These are phyloP conservation scores for Acronicta leporina DNA, from an alignment of 2,888 invertebrate genomes.

Conservation along the genomic window DNA sequence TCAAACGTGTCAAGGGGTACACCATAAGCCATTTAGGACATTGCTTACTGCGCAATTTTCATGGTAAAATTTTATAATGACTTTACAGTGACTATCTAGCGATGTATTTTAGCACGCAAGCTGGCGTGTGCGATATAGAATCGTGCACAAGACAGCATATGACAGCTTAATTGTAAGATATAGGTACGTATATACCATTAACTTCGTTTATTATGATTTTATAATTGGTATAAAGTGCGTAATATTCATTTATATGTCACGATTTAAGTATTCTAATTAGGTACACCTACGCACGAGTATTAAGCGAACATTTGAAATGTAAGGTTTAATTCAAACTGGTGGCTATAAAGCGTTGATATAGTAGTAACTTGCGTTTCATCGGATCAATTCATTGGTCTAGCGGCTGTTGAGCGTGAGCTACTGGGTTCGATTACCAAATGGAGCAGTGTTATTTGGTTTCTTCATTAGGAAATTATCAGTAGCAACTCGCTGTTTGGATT, in stretches of 20 bases:
- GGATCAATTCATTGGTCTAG: no score
- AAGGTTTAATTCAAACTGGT: no score
- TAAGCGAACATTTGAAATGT: no score
- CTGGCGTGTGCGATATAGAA: conserved; percentile 58
- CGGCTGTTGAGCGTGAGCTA: no score
- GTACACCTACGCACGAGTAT: no score
- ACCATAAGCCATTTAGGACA: conserved; percentile 9
- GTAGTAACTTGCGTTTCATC: no score
- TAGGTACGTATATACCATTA: conserved; percentile 22
- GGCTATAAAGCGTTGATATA: no score
- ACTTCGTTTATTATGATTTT: conserved; percentile 18
- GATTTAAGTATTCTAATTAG: conserved; percentile 7
- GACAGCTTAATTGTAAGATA: conserved; percentile 49
- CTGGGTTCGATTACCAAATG: no score
- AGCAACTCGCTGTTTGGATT: no score
- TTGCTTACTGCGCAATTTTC: conserved; percentile 18
- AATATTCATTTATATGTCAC: conserved; percentile 21
- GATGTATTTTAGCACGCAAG: conserved; percentile 58
- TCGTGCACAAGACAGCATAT: conserved; percentile 33
- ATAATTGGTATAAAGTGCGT: conserved; percentile 38
- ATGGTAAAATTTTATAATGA: conserved; percentile 27
- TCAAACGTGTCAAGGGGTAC: conserved; percentile 14
- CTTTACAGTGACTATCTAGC: conserved; percentile 26
- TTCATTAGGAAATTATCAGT: no score
- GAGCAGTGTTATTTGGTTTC: no score